A percentile compares a stretch with the other conserved stretches of the same genome.
These are phyloP conservation scores for Ophioderma brevispina DNA, from an alignment of 35 echinoderm and acorn worm genomes.

Conservation along the genomic window DNA sequence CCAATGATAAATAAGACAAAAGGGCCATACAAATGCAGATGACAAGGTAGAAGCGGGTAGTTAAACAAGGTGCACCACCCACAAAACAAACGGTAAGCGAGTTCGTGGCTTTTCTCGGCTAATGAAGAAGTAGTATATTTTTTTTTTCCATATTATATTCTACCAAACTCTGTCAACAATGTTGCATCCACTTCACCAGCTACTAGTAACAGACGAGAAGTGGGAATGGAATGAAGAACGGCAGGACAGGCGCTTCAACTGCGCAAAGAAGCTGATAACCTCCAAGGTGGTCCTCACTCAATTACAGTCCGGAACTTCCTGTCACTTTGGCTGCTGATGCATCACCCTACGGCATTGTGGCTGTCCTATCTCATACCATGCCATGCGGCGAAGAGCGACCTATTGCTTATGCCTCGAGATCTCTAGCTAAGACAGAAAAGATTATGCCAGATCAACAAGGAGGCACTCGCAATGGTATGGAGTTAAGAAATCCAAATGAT, in stretches of 20 bases:
- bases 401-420: constrained; percentile 48
- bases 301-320: constrained; percentile 11
- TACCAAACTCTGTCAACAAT: constrained; percentile 46
- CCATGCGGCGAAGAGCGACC: constrained; percentile 30
- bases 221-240: constrained; percentile 34
- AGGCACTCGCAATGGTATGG: constrained; percentile 56
- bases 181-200: constrained; percentile 17
- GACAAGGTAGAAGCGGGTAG: constrained; percentile 43
- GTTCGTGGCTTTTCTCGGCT: constrained; percentile 43
- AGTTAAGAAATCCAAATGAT: constrained; percentile 58
- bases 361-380: constrained; percentile 40
- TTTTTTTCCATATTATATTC: too few relatives aligned
- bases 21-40: constrained; percentile 38
- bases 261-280: constrained; percentile 37
- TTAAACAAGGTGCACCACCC: constrained; percentile 24
- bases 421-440: constrained; percentile 26
- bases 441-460: constrained; percentile 71
- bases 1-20: constrained; percentile 41
- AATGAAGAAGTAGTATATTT: constrained; percentile 60
- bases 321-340: constrained; percentile 37
- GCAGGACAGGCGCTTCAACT: constrained; percentile 13
- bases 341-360: constrained; percentile 57
- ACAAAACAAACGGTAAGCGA: constrained; percentile 46
- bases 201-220: neutral
- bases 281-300: neutral